Evolutionary conservation across 1,140 invertebrate genomes (phyloP), one percentile per base, ranked within the genome.

Genomic region (Dreissena polymorpha): DNA sequence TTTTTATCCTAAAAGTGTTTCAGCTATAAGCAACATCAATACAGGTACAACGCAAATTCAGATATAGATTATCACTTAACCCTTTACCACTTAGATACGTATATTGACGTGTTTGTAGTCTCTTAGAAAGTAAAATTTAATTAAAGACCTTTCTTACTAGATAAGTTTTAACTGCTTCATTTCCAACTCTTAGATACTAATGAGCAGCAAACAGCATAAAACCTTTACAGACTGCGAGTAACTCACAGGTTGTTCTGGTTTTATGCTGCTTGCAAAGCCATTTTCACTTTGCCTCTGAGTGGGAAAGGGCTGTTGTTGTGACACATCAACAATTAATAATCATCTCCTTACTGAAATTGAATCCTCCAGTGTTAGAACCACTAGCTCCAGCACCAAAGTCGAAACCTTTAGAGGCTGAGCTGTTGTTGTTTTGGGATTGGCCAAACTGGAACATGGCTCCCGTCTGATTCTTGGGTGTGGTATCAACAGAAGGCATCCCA

Each of bases 321-420:
- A 1, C 14, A 14, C 70, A 29, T 3, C 25, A n/a, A n/a, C 18
- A 72, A 39, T 6, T 14, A 21, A 25, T 12, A 73, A 73, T 21
- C 27, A 27, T 55, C 10, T 27, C 69, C 67, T 72, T 73, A 81
- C 70, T 81, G 39, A 81, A 81, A 39, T 81, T 81, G 65, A 73
- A 81, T 51, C 78, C 78, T 21, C 27, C 70, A 5, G 13, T 16
- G 18, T 25, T 53, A 8, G 55, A 16, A 25, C 63, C 25, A 13
- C 51, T 68, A 51, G 69, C 53, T 1, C 69, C 71, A 10, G 49
- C 10, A 18, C 78, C 64, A 57, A 81, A 81, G 68, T 81, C 70
- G 64, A 81, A 81, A 0, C 78, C 78, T 50, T 81, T 72, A 1
- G 29, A 14, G 12, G 39, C 78, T 3, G 78, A 64, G 53, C 78